Base-by-base conservation (phyloP, 2,797 vertebrate genomes). In the Sphenopsis melanotis region DNA sequence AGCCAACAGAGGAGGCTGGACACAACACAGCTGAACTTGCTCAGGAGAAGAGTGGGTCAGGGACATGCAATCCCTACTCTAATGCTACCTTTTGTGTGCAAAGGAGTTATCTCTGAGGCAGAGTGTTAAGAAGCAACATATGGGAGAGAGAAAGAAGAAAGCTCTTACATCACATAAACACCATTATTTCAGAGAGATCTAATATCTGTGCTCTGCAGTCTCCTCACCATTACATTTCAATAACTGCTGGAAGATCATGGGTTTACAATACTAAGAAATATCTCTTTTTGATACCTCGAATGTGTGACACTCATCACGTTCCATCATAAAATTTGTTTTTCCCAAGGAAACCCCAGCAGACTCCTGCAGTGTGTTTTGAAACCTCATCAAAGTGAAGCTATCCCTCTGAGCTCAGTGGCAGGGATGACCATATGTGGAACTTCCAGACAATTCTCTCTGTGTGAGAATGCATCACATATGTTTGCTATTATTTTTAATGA, bases 401-500 rank as follows among this genome's bases (percentile, higher is more conserved):
- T 65, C 36, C 34, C 29, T 44, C 22, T 32, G 39, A 87, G 42
- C 57, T 89, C 44, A 29, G 37, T 39, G 83, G 50, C 32, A 90
- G 34, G 32, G 52, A 42, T 74, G 77, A 87, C 88, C 47, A 60
- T 91, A 74, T 87, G 84, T 79, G 30, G 30, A 84, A 89, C 63
- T 87, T 82, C 44, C 50, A 77, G 81, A 84, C 44, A 72, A 39
- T 78, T 92, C 87, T 26, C 22, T 78, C 52, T 66, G 34, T 70
- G 20, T 87, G 84, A 87, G 80, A 93, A 71, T 10, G 16, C 12
- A 77, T 53, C 34, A 36, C 84, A 78, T 91, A 80, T 91, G 82
- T 80, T 96, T 94, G 61, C 49, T 80, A 49, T 94, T 89, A 74
- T 89, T 94, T 95, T 91, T 94, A 94, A 93, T 93, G 53, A 42